phyloP scores from a whole-genome alignment of 1,140 invertebrate species.

The Whitmania pigra region DNA sequence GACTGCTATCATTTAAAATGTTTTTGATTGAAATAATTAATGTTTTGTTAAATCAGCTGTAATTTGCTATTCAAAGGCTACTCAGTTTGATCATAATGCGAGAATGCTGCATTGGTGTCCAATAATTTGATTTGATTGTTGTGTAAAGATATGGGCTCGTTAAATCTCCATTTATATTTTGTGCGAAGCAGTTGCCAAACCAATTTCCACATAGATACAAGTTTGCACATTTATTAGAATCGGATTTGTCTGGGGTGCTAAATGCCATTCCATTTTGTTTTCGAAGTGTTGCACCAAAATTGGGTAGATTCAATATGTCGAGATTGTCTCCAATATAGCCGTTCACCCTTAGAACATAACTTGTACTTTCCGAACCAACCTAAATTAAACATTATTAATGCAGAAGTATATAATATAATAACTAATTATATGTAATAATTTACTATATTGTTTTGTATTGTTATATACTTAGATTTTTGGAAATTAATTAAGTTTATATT shows the following conservation, averaged over 20 bases:
- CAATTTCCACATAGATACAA: not conserved
- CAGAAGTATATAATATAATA: not conserved
- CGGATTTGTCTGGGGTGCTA: not conserved
- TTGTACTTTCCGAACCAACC: not conserved
- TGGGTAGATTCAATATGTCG: not conserved
- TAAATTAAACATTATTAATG: not conserved
- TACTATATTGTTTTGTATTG: too few species aligned
- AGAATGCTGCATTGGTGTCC: too few species aligned
- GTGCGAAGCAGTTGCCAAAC: slow-evolving; percentile 2
- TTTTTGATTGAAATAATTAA: too few species aligned
- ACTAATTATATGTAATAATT: too few species aligned
- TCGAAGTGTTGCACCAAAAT: not conserved
- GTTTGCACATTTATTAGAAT: not conserved
- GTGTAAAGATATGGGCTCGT: too few species aligned
- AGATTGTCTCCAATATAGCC: not conserved
- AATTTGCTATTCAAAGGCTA: too few species aligned
- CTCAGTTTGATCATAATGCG: too few species aligned
- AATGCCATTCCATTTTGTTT: slow-evolving; percentile 4
- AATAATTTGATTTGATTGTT: too few species aligned
- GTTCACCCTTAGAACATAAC: not conserved
- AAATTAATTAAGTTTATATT: too few species aligned
- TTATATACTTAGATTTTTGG: too few species aligned
- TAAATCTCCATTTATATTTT: slow-evolving; percentile 8
- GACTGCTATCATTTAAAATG: too few species aligned
- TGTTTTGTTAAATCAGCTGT: too few species aligned